Base-by-base conservation (phyloP, 2,888 invertebrate species). In the Agrilus cyanescens region DNA sequence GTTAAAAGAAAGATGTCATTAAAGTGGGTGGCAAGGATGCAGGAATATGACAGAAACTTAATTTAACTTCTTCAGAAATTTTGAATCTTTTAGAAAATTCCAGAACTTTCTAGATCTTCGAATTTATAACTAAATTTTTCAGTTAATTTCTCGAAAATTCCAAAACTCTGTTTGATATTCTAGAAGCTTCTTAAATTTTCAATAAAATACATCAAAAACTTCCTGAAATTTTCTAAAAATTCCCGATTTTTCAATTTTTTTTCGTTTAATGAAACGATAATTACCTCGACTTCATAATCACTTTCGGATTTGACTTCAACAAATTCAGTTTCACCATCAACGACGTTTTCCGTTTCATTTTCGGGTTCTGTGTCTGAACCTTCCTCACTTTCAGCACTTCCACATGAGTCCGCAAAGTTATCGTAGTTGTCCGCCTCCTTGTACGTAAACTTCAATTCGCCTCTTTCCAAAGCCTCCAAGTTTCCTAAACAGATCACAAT, bases 371-470 rank as follows among this genome's bases (percentile, higher is more conserved):
- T 70, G 34, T 75, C 76, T 1, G 78, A 79, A 8, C 71, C 78
- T 43, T 82, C 81, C 1, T 75, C 76, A 51, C 81, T 82, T 34
- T 80, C 82, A 38, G 82, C 80, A 15, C 76, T 74, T 33, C 77
- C 76, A 34, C 72, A 72, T 1, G 70, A 71, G 54, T 72, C 73
- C 7, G 76, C 78, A 45, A 65, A 67, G 15, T 61, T 62, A 41
- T 63, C 65, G 44, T 65, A 67, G 16, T 61, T 62, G 42, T 63
- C 65, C 5, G 57, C 55, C 43, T 66, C 66, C 36, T 65, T 66
- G 36, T 64, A 66, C 35, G 71, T 69, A 63, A 88, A 86, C 60
- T 90, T 90, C 80, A 91, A 79, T 66, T 90, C 90, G 2, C 91
- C 90, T 2, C 85, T 74, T 62, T 91, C 90, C 32, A 91, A 61